phyloP scores from a whole-genome alignment of 2,797 vertebrate genomes.

The Novumbra hubbsi region DNA sequence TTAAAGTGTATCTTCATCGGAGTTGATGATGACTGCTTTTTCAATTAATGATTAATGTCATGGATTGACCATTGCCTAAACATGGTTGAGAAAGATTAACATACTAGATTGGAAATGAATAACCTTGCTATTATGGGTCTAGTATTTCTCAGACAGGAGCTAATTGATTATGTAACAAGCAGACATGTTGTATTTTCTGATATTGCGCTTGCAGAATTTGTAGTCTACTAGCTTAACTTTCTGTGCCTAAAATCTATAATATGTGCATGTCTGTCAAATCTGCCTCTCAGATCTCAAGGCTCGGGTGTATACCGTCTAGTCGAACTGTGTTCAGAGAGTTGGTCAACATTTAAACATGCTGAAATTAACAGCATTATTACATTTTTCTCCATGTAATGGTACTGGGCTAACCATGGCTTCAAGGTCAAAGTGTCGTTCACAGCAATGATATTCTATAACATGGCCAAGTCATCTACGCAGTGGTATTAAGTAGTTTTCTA shows the following conservation, averaged over 20 bases:
- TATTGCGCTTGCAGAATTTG: background rate
- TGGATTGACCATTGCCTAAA: background rate
- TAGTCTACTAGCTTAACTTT: background rate
- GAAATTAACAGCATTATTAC: background rate
- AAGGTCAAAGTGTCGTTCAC: too few species aligned
- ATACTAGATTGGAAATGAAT: background rate
- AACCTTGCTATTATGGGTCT: background rate
- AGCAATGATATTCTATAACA: too few species aligned
- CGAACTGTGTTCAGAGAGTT: background rate
- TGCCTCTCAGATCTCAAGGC: background rate
- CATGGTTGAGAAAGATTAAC: background rate
- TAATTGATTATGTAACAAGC: too few species aligned
- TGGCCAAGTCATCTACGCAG: too few species aligned
- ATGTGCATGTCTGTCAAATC: too few species aligned
- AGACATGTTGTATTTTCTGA: background rate
- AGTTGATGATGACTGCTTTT: background rate
- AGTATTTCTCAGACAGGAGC: background rate
- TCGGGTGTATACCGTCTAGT: background rate
- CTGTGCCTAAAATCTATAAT: background rate
- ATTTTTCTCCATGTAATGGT: too few species aligned
- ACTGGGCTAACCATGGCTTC: too few species aligned
- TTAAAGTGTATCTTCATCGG: background rate
- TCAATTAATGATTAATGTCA: background rate
- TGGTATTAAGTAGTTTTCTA: too few species aligned
- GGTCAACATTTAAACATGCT: background rate